Conservation (phyloP, 1,140 invertebrate species). For the Homarus americanus region DNA sequence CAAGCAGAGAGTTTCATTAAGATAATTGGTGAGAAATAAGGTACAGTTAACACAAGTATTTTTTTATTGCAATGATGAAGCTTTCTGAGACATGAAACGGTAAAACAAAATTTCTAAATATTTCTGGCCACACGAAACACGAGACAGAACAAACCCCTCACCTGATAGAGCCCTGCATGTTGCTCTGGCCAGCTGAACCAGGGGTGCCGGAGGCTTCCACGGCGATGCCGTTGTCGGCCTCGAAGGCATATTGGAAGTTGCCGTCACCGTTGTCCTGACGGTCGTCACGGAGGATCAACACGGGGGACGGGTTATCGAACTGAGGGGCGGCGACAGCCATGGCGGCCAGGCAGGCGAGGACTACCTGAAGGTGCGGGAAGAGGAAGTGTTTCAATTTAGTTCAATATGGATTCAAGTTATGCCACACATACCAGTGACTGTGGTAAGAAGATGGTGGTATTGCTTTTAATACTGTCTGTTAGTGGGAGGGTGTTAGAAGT, state of each 20-base stretch:
- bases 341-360: slow-evolving; percentile 38
- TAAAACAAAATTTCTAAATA: too few species aligned
- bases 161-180: slow-evolving; percentile 41
- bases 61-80: too few species aligned
- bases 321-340: slow-evolving; percentile 8
- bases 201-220: neutral
- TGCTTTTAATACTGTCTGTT: too few species aligned
- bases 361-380: slow-evolving; percentile 23
- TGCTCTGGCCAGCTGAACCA: slow-evolving; percentile 39
- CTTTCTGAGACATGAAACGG: too few species aligned
- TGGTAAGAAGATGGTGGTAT: too few species aligned
- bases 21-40: too few species aligned
- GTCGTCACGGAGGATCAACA: slow-evolving; percentile 38
- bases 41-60: too few species aligned
- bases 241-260: slow-evolving; percentile 39
- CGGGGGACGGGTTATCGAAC: neutral
- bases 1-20: neutral
- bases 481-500: too few species aligned
- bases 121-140: too few species aligned
- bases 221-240: slow-evolving; percentile 44
- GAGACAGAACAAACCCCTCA: neutral
- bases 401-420: neutral
- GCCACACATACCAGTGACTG: too few species aligned
- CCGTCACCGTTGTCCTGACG: slow-evolving; percentile 41
- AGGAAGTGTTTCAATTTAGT: too few species aligned